These are phyloP conservation scores for Acronicta aceris DNA, from an alignment of 2,888 invertebrate species.

Conservation along the genomic window DNA sequence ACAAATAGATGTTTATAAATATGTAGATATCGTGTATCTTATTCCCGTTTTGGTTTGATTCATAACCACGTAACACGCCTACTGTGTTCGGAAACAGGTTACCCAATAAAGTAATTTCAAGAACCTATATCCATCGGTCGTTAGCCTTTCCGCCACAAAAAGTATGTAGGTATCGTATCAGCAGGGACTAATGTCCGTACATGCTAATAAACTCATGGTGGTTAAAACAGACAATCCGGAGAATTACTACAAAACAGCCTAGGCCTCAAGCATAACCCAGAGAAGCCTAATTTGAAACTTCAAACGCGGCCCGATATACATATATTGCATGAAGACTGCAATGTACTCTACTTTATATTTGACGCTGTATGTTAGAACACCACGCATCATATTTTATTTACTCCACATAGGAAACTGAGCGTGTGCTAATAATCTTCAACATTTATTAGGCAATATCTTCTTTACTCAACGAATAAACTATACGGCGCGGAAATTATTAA, in stretches of 20 bases:
- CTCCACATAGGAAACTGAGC: slow-evolving; percentile 40
- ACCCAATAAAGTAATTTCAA: slow-evolving; percentile 86
- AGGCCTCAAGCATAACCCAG: background rate
- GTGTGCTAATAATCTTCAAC: slow-evolving; percentile 53
- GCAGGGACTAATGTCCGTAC: slow-evolving; percentile 70
- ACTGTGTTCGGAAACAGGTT: slow-evolving; percentile 81
- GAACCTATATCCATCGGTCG: slow-evolving; percentile 81
- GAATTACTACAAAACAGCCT: slow-evolving; percentile 25
- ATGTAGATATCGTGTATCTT: slow-evolving; percentile 66
- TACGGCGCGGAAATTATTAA: slow-evolving; percentile 59
- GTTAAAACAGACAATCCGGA: slow-evolving; percentile 14
- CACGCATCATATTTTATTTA: slow-evolving; percentile 38
- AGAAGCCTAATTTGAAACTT: slow-evolving; percentile 22
- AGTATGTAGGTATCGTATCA: slow-evolving; percentile 77
- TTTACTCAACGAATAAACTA: slow-evolving; percentile 60
- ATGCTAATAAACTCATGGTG: slow-evolving; percentile 38
- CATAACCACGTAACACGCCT: slow-evolving; percentile 77
- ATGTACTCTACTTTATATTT: slow-evolving; percentile 14
- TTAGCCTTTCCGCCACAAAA: slow-evolving; percentile 81
- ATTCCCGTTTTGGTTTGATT: slow-evolving; percentile 74
- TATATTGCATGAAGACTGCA: slow-evolving; percentile 15
- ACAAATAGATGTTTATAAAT: slow-evolving; percentile 58
- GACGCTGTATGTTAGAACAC: slow-evolving; percentile 8
- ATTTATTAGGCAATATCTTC: slow-evolving; percentile 63
- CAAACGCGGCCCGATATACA: slow-evolving; percentile 3